Conservation (phyloP, 2,797 vertebrate species). For the Enteromius trimaculatus region DNA sequence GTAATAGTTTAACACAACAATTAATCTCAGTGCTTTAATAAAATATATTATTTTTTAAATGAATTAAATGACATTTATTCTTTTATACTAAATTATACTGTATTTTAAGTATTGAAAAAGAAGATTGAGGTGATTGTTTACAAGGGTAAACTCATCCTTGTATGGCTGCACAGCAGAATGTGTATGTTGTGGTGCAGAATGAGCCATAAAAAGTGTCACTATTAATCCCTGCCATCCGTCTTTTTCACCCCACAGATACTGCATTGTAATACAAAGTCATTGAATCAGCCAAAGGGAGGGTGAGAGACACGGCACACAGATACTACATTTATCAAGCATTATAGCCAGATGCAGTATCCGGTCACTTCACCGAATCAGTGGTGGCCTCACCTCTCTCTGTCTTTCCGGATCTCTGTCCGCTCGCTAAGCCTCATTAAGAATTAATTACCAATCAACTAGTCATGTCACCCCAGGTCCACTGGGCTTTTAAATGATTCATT, state of each 20-base stretch:
- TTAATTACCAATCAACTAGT: conserved; percentile 83
- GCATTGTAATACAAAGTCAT: conserved; percentile 76
- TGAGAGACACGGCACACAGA: conserved; percentile 27
- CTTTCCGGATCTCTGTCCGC: conserved; percentile 67
- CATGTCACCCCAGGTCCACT: conserved; percentile 76
- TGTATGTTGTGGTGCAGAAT: conserved; percentile 43
- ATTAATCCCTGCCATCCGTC: conserved; percentile 71
- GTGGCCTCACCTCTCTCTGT: conserved; percentile 63
- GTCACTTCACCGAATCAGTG: conserved; percentile 63
- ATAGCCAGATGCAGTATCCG: conserved; percentile 69
- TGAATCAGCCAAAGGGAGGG: conserved; percentile 58
- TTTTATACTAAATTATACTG: not conserved
- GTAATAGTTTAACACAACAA: not conserved
- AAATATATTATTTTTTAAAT: not conserved
- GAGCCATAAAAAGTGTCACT: conserved; percentile 65
- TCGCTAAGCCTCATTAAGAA: conserved; percentile 81
- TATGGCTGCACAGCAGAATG: not conserved
- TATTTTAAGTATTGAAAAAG: not conserved
- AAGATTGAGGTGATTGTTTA: not conserved
- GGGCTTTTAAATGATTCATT: conserved; percentile 82
- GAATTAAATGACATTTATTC: not conserved
- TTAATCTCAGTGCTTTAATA: not conserved
- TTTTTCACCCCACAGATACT: conserved; percentile 65
- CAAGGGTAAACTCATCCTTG: not conserved
- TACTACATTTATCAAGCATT: conserved; percentile 73